These are phyloP conservation scores for Channa striata DNA, from an alignment of 2,797 vertebrate genomes.

Conservation along the genomic window DNA sequence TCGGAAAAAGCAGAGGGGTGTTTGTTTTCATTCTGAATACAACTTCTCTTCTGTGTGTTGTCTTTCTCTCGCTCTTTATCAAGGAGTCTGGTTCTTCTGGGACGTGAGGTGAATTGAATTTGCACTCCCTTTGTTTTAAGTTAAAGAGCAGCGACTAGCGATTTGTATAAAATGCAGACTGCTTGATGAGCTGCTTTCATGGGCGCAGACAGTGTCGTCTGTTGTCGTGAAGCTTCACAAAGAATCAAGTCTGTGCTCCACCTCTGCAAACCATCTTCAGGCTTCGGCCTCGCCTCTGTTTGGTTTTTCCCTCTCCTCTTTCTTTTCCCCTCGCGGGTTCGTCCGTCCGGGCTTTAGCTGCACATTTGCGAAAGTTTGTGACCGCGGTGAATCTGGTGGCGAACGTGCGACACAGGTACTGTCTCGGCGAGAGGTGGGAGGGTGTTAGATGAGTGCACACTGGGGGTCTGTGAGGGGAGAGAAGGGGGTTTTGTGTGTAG, in stretches of 20 bases:
- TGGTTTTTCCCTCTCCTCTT: background rate
- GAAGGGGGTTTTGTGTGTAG: too few species aligned
- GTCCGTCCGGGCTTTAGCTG: background rate
- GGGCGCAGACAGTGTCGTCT: constrained; percentile 63
- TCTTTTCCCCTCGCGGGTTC: background rate
- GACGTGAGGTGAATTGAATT: constrained; percentile 58
- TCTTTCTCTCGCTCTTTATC: constrained; percentile 30
- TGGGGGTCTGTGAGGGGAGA: constrained; percentile 53
- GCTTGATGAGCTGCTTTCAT: constrained; percentile 72
- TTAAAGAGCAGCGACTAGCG: constrained; percentile 54
- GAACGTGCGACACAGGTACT: constrained; percentile 78
- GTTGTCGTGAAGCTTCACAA: constrained; percentile 44
- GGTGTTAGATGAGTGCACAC: constrained; percentile 70
- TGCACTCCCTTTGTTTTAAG: constrained; percentile 70
- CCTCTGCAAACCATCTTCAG: constrained; percentile 49
- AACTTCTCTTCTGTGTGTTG: constrained; percentile 28
- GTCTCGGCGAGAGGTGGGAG: constrained; percentile 53
- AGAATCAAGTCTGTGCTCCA: constrained; percentile 70
- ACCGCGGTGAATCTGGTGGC: constrained; percentile 35
- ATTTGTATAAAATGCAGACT: constrained; percentile 78
- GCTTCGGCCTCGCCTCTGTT: constrained; percentile 9
- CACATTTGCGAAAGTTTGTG: constrained; percentile 16
- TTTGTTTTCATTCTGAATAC: constrained; percentile 54
- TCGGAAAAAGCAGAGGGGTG: constrained; percentile 40
- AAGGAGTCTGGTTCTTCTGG: constrained; percentile 37